Base-by-base conservation (phyloP, 2,797 vertebrate species). In the Brachyalestes nurse region DNA sequence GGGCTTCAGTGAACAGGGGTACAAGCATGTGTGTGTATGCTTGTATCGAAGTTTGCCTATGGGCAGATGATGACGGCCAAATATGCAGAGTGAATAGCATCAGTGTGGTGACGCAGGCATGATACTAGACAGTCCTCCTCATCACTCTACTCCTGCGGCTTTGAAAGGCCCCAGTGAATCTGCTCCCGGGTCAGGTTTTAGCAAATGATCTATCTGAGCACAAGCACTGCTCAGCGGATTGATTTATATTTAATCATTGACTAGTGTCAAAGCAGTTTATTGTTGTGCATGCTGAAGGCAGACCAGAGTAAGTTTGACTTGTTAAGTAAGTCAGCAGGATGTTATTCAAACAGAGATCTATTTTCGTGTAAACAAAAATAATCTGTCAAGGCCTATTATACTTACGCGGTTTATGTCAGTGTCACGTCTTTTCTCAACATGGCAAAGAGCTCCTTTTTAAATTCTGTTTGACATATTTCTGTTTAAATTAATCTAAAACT, bases 331-430 rank as follows among this genome's bases (percentile, higher is more conserved):
- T 88, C 89, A 83, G 77, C 84, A 91, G 90, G 87, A 92, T 93
- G 94, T 94, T 94, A 90, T 93, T 94, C 90, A 92, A 94, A 92
- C 92, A 92, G 83, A 88, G 87, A 88, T 91, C 93, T 93, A 92
- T 93, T 93, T 93, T 90, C 88, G 87, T 82, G 86, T 93, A 93
- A 94, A 94, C 91, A 93, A 93, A 91, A 86, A 87, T 78, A 8
- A 86, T 89, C 90, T 92, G 91, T 92, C 93, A 93, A 84, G 86
- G 77, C 10, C 82, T 87, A 89, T 93, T 94, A 92, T 86, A 87
- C 86, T 89, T 90, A 88, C 84, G 87, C 87, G 89, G 89, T 93
- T 92, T 92, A 90, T 89, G 86, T 88, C 84, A 90, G 88, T 86
- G 92, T 89, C 92, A 93, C 91, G 92, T 92, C 87, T 90, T 90